Evolutionary conservation across 2,797 vertebrate genomes (phyloP).

Genomic region (Champsocephalus gunnari): DNA sequence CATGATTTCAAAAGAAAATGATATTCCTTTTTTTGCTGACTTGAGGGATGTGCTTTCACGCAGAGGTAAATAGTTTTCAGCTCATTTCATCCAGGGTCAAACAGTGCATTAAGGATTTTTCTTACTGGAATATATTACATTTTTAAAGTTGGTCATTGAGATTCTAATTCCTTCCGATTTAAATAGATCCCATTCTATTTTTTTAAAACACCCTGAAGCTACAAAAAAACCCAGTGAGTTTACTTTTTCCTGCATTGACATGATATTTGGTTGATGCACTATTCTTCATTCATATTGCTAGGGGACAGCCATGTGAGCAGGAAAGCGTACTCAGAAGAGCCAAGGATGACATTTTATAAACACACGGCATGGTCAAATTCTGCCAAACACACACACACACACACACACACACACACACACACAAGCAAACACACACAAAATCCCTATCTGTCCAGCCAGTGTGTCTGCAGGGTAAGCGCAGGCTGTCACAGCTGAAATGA

Average conservation of each 20-base stretch:
- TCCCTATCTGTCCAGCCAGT: slow-evolving; percentile 70
- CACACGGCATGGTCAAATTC: slow-evolving; percentile 52
- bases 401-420: slow-evolving; percentile 18
- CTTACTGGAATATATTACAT: background rate
- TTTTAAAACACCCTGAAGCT: slow-evolving; percentile 43
- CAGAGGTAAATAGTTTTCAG: background rate
- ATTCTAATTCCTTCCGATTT: slow-evolving; percentile 40
- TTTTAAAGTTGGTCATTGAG: slow-evolving; percentile 16
- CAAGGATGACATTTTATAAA: slow-evolving; percentile 59
- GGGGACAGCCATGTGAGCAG: slow-evolving; percentile 57
- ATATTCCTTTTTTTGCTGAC: background rate
- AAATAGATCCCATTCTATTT: slow-evolving; percentile 51
- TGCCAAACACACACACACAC: slow-evolving; percentile 14
- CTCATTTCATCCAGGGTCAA: slow-evolving; percentile 3
- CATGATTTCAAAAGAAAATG: slow-evolving; percentile 3
- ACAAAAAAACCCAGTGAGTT: slow-evolving; percentile 39
- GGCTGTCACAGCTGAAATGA: slow-evolving; percentile 77
- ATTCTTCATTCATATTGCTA: slow-evolving; percentile 51
- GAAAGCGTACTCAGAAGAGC: slow-evolving; percentile 40
- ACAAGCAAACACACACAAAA: slow-evolving; percentile 37
- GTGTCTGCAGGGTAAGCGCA: slow-evolving; percentile 72
- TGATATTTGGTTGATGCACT: slow-evolving; percentile 48
- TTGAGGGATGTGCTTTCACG: slow-evolving; percentile 13
- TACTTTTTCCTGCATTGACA: slow-evolving; percentile 48
- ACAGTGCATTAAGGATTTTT: background rate